These are phyloP conservation scores for Parochlus steinenii DNA, from an alignment of 2,888 invertebrate genomes.

Conservation along the genomic window DNA sequence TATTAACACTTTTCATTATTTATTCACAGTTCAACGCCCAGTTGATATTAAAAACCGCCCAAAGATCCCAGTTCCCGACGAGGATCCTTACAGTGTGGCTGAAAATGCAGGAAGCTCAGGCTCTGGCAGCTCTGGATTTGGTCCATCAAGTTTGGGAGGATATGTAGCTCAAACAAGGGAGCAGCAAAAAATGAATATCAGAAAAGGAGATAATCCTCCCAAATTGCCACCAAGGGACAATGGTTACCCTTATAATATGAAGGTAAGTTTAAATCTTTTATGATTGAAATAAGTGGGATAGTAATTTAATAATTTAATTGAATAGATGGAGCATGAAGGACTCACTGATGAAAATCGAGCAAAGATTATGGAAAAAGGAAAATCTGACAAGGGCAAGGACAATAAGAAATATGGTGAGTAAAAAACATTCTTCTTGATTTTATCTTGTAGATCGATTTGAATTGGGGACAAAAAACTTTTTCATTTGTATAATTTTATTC, in stretches of 20 bases:
- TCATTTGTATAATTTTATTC: too few species aligned
- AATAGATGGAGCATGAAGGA: slow-evolving; percentile 39
- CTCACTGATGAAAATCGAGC: slow-evolving; percentile 33
- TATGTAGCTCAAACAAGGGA: slow-evolving; percentile 53
- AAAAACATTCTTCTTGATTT: too few species aligned
- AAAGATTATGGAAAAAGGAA: slow-evolving; percentile 14
- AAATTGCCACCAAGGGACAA: slow-evolving; percentile 42
- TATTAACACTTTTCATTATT: slow-evolving; percentile 20
- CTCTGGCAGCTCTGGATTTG: slow-evolving; percentile 44
- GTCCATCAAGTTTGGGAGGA: slow-evolving; percentile 27
- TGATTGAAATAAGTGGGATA: not conserved
- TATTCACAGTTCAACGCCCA: slow-evolving; percentile 55
- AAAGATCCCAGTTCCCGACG: slow-evolving; percentile 80
- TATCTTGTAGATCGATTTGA: too few species aligned
- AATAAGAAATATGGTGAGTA: slow-evolving; percentile 36
- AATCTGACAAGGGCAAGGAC: slow-evolving; percentile 22
- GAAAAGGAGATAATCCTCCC: slow-evolving; percentile 36
- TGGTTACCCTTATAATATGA: slow-evolving; percentile 43
- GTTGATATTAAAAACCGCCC: slow-evolving; percentile 83
- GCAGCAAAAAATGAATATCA: slow-evolving; percentile 40
- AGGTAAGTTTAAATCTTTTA: slow-evolving; percentile 24
- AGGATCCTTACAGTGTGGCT: slow-evolving; percentile 86
- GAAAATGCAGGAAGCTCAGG: slow-evolving; percentile 38
- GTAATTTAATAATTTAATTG: slow-evolving; percentile 15
- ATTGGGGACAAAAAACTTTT: too few species aligned